Conservation (phyloP, 2,797 vertebrate genomes). For the Pterois miles region DNA sequence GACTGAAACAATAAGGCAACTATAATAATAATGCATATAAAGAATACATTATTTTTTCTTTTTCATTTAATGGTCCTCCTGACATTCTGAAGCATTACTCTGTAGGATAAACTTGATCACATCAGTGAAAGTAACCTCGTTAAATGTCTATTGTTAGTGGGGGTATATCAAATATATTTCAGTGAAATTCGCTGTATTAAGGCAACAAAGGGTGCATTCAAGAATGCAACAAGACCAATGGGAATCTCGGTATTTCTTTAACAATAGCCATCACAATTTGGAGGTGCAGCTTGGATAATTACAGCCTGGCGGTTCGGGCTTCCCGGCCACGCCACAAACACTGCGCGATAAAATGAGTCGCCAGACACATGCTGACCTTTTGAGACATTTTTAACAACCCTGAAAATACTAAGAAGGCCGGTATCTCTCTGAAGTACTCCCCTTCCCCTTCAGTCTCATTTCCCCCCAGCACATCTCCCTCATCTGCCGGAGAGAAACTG, state of each 20-base stretch:
- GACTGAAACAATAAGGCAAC: slow-evolving; percentile 39
- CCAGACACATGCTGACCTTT: slow-evolving; percentile 63
- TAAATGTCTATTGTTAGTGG: slow-evolving; percentile 42
- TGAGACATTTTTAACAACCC: slow-evolving; percentile 67
- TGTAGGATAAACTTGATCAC: slow-evolving; percentile 39
- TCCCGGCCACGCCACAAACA: slow-evolving; percentile 32
- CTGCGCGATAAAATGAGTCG: slow-evolving; percentile 35
- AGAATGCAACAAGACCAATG: slow-evolving; percentile 16
- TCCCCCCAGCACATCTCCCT: slow-evolving; percentile 60
- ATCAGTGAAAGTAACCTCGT: slow-evolving; percentile 43
- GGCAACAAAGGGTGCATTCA: slow-evolving; percentile 48
- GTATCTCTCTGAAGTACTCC: slow-evolving; percentile 55
- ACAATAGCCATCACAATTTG: slow-evolving; percentile 39
- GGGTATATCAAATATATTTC: slow-evolving; percentile 16
- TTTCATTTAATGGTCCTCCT: not conserved
- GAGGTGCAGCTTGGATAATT: slow-evolving; percentile 49
- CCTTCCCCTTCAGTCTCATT: slow-evolving; percentile 60
- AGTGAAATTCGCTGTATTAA: slow-evolving; percentile 54
- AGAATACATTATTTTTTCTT: slow-evolving; percentile 31
- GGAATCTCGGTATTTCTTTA: slow-evolving; percentile 41
- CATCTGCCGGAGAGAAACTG: slow-evolving; percentile 72
- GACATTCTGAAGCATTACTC: slow-evolving; percentile 22
- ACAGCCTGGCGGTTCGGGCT: slow-evolving; percentile 18
- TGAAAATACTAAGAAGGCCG: slow-evolving; percentile 65
- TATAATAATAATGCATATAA: no score